These are phyloP conservation scores for Diacarnus erythraeanus DNA, from an alignment of 37 sponge, comb jelly and placozoan species.

Conservation along the genomic window DNA sequence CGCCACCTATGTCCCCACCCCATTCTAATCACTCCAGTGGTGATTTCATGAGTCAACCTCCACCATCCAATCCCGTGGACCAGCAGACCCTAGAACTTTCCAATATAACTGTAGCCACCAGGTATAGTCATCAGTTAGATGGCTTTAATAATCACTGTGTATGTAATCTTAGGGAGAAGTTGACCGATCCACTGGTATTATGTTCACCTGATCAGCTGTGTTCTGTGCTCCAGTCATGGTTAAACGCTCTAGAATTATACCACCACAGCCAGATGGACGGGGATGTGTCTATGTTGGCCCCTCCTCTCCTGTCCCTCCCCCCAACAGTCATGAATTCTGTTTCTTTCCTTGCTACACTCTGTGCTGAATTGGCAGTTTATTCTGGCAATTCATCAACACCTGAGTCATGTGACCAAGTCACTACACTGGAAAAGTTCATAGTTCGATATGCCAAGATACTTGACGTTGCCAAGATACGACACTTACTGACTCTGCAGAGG, in stretches of 20 bases:
- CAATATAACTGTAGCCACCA: background rate
- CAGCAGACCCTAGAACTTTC: background rate
- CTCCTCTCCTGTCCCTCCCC: conserved; percentile 14
- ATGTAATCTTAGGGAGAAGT: background rate
- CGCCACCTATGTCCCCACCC: background rate
- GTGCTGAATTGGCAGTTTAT: conserved; percentile 26
- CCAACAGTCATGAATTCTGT: background rate
- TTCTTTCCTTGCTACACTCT: background rate
- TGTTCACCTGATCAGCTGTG: background rate
- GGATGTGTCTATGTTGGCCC: background rate
- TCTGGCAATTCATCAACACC: background rate
- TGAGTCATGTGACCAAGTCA: background rate
- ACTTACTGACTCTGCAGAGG: background rate
- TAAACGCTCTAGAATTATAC: background rate
- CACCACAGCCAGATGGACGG: background rate
- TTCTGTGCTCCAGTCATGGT: background rate
- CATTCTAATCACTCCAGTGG: background rate
- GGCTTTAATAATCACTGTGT: background rate
- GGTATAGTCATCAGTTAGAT: background rate
- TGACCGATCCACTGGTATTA: background rate
- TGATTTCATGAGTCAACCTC: too few relatives aligned
- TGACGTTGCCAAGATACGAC: background rate
- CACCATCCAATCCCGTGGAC: background rate
- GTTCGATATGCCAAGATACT: background rate
- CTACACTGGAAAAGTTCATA: conserved; percentile 3